Conservation (phyloP, 1,140 invertebrate species). For the Bemisia tabaci region DNA sequence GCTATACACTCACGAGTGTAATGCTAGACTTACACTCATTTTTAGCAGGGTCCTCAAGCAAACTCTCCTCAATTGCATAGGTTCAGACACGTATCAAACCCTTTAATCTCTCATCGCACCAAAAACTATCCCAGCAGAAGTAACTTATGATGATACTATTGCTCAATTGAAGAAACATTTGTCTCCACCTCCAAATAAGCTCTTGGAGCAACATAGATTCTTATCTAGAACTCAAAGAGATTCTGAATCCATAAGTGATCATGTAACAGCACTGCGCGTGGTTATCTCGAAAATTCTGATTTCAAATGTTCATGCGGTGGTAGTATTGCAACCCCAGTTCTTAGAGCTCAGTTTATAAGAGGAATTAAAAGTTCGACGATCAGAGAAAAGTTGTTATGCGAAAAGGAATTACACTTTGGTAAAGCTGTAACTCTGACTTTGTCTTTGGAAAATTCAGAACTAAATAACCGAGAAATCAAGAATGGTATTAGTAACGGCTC, state of each 20-base stretch:
- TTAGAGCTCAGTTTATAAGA: slow-evolving; percentile 24
- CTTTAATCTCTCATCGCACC: too few relatives aligned
- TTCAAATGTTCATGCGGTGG: slow-evolving; percentile 16
- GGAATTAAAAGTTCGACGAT: slow-evolving; percentile 18
- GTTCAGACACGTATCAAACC: too few relatives aligned
- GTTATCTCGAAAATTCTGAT: slow-evolving; percentile 1
- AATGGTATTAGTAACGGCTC: too few relatives aligned
- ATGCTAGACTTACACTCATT: too few relatives aligned
- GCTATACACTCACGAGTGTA: too few relatives aligned
- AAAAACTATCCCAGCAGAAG: too few relatives aligned
- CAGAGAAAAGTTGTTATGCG: slow-evolving; percentile 14
- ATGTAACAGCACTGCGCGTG: background rate
- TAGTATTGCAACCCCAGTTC: slow-evolving; percentile 19
- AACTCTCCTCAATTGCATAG: background rate
- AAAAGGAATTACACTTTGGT: too few relatives aligned
- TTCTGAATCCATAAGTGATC: background rate
- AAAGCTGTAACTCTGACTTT: too few relatives aligned
- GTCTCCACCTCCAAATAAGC: background rate
- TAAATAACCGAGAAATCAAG: too few relatives aligned
- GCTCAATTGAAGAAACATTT: too few relatives aligned
- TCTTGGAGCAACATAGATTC: background rate
- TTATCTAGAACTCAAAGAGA: background rate
- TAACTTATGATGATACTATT: too few relatives aligned
- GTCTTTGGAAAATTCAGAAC: too few relatives aligned
- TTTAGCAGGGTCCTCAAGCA: background rate